These are phyloP conservation scores for Threskiornis aethiopicus DNA, from an alignment of 2,797 vertebrate species.

Conservation along the genomic window DNA sequence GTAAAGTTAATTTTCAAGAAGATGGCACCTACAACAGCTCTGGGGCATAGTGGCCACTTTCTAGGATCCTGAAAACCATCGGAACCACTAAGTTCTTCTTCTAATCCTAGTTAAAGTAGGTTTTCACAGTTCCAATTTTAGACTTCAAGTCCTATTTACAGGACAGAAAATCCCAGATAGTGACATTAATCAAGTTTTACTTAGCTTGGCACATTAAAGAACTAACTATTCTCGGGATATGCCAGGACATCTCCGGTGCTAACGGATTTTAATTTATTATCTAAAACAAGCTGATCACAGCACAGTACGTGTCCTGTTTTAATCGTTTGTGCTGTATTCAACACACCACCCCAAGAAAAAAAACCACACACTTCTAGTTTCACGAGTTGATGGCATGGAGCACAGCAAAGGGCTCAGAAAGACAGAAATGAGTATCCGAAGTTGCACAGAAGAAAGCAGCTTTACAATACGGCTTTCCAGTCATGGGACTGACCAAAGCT, in stretches of 20 bases:
- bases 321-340: not conserved
- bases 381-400: not conserved
- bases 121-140: conserved; percentile 43
- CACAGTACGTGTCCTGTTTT: not conserved
- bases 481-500: not conserved
- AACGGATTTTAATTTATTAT: conserved; percentile 26
- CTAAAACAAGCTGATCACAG: conserved; percentile 19
- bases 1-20: not conserved
- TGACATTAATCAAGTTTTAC: conserved; percentile 58
- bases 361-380: not conserved
- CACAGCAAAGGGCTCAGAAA: not conserved
- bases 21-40: accelerated
- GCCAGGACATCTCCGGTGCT: conserved; percentile 23
- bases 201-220: conserved; percentile 35
- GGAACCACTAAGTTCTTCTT: not conserved
- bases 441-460: not conserved
- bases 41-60: not conserved
- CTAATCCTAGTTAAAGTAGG: conserved; percentile 28
- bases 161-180: conserved; percentile 45
- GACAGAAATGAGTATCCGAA: not conserved
- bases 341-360: not conserved
- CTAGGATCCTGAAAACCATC: not conserved
- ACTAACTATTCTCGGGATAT: conserved; percentile 14
- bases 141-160: conserved; percentile 44
- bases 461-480: not conserved